Evolutionary conservation across 1,140 invertebrate species (phyloP).

Genomic region (Radopholus similis): DNA sequence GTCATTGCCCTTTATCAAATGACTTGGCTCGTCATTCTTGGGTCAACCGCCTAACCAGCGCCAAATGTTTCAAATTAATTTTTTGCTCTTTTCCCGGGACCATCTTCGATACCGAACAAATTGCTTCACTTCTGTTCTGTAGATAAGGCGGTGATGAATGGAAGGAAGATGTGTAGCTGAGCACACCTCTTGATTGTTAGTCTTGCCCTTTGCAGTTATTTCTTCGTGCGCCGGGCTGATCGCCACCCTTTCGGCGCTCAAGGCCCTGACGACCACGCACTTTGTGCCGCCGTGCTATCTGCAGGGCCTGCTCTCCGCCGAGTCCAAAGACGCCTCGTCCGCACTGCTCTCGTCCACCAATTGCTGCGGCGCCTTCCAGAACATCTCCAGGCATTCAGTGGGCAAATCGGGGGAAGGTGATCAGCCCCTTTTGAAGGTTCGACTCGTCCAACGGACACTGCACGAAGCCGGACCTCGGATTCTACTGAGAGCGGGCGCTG

Average conservation of each 20-base stretch:
- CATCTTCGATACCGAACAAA: no score
- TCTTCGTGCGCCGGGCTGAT: slow-evolving; percentile 14
- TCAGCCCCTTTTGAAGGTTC: not conserved
- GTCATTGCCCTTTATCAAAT: not conserved
- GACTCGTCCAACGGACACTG: not conserved
- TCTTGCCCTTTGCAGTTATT: slow-evolving; percentile 15
- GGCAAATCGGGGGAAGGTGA: not conserved
- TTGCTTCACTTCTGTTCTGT: no score
- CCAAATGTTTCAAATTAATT: not conserved
- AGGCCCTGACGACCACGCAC: slow-evolving; percentile 18
- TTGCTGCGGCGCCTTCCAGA: slow-evolving; percentile 23
- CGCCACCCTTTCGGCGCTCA: slow-evolving; percentile 21
- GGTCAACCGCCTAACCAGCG: no score
- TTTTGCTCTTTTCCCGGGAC: no score
- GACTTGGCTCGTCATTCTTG: not conserved
- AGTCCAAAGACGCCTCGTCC: not conserved
- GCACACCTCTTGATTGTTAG: no score
- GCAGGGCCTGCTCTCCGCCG: slow-evolving; percentile 8
- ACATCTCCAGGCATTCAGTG: slow-evolving; percentile 19
- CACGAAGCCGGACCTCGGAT: not conserved
- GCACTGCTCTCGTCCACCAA: slow-evolving; percentile 19
- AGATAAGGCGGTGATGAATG: no score
- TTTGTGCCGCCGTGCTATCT: slow-evolving; percentile 29
- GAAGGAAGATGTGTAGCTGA: no score
- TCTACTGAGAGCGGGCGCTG: not conserved